These are phyloP conservation scores for Macrotrachela quadricornifera DNA, from an alignment of 1,140 invertebrate genomes.

Conservation along the genomic window DNA sequence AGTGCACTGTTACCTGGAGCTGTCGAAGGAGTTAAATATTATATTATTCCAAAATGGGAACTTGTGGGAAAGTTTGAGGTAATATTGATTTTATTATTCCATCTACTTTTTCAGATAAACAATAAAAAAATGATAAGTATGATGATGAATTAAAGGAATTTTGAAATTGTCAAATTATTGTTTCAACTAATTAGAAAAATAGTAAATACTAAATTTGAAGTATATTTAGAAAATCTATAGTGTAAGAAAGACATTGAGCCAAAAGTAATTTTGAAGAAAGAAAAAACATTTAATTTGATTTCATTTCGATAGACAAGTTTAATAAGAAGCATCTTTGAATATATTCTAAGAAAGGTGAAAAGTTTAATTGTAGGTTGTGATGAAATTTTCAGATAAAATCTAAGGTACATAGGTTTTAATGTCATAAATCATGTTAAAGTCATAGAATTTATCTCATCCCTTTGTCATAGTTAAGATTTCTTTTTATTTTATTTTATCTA, in stretches of 20 bases:
- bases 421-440: no score
- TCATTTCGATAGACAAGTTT: slow-evolving; percentile 70
- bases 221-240: no score
- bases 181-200: slow-evolving; percentile 58
- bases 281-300: no score
- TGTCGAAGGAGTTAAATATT: slow-evolving; percentile 45
- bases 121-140: slow-evolving; percentile 42
- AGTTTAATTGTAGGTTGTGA: not conserved
- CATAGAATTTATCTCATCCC: no score
- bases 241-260: no score
- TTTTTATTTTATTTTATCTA: not conserved
- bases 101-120: slow-evolving; percentile 2
- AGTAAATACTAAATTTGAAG: no score
- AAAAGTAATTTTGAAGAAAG: no score
- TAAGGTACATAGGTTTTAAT: slow-evolving; percentile 53
- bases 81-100: slow-evolving; percentile 17
- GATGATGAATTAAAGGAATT: slow-evolving; percentile 68
- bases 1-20: slow-evolving; percentile 52
- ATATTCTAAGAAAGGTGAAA: not conserved
- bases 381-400: slow-evolving; percentile 40
- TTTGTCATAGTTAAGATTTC: slow-evolving; percentile 57
- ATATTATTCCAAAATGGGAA: slow-evolving; percentile 57
- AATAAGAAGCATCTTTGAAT: slow-evolving; percentile 37
- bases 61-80: slow-evolving; percentile 59
- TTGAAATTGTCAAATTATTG: slow-evolving; percentile 59